Base-by-base conservation (phyloP, 1,140 invertebrate genomes). In the Lasioglossum albipes region DNA sequence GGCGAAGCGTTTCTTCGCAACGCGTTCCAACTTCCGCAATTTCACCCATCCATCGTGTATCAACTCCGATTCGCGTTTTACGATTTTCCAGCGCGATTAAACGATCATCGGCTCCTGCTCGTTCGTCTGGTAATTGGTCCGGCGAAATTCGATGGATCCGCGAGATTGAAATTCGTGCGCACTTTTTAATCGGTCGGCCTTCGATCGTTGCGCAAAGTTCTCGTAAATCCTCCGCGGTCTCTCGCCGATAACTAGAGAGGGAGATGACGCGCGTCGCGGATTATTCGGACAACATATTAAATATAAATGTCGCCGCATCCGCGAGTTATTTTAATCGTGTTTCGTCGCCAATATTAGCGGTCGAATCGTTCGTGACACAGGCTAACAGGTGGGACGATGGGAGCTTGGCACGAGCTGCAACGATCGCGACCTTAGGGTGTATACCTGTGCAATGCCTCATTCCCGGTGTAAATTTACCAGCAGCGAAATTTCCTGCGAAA, bases 301-400 rank as follows among this genome's bases (percentile, higher is more conserved):
- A 79, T 65, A 75, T 84, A 70, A 27, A 71, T 71, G 52, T n/a
- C n/a, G 49, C 70, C 68, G 67, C 62, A 73, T 71, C 31, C 57
- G 79, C 61, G 66, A 74, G 68, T 77, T 90, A 91, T 89, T 88
- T 88, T 83, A 67, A 75, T 59, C 45, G 20, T 0, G 49, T 84
- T 7, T 45, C 61, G 7, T 62, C 31, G n/a, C 75, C 85, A 88
- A 84, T 69, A 76, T 85, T 84, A 83, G 80, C 75, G 65, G 45
- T 67, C 70, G 57, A 22, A 73, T 72, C 36, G 22, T 69, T 20
- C 77, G 75, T 61, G 70, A 62, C 62, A 20, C 7, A 22, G 18
- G 62, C 69, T 78, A 86, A 89, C 87, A 89, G 87, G 87, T 90
- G 87, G 72, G 5, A 73, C 75, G 73, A 65, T 59, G 74, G 78